Evolutionary conservation across 1,140 invertebrate species (phyloP), one percentile per base, ranked within the genome.

Genomic region (Phymorhynchus buccinoides): DNA sequence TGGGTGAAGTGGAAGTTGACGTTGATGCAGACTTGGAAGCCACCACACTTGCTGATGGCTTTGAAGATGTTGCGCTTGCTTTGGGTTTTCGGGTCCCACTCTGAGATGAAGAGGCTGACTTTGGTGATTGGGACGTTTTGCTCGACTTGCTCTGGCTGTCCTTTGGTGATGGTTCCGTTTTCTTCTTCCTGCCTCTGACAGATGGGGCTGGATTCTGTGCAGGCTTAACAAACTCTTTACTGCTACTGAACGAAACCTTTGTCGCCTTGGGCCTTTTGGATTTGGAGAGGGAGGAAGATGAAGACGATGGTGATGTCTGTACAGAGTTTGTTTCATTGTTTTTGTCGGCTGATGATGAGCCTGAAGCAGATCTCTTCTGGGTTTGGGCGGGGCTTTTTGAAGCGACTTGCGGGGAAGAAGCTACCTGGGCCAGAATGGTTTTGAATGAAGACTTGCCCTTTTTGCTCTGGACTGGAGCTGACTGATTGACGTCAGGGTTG

Each of bases 361-460:
- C 68, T 18, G 68, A 32, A 32, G 16, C 18, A 35, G 68, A 37
- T 18, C 35, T 32, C 1, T 7, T 32, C 4, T 1, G 0, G 35
- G 4, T 75, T 9, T 9, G 73, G 73, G 37, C 37, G 6, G 37
- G 2, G 68, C 68, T 71, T 35, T n/a, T 7, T 41, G 73, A 37
- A 41, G 37, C 0, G 73, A 16, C 37, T 41, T 41, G 37, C 7
- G 73, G 37, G 37, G 37, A 41, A 27, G 73, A 75, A 27, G 73
- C 73, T 6, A 75, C 73, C 37, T 75, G 73, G 3, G 73, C 73
- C 35, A 75, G 18, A 27, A 75, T 75, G 73, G 73, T 41, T 75
- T 41, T 75, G 37, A 75, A 75, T 1, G 73, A 75, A 3, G 73
- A 41, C 37, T 75, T 75, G 37, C 0, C 73, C 7, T 37, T 14